Evolutionary conservation across 2,113 vertebrate species (phyloP).

Genomic region (Pampusana beccarii): DNA sequence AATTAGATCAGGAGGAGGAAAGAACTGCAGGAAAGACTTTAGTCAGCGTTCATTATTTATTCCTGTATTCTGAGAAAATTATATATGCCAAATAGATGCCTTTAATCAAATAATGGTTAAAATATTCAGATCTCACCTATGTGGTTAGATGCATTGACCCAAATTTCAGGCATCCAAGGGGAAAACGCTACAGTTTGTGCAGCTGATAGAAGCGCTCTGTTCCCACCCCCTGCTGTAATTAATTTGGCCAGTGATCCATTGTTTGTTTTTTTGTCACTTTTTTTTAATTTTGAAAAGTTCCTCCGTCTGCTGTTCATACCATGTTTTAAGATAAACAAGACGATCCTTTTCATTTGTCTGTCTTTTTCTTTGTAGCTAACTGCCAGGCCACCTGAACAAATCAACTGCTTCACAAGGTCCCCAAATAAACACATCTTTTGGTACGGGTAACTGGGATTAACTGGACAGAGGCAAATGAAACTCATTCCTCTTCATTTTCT

Average conservation of each 20-base stretch:
- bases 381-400: conserved; percentile 77
- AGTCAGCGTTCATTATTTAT: conserved; percentile 43
- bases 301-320: not conserved
- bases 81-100: not conserved
- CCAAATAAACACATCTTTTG: conserved; percentile 63
- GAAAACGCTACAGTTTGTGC: not conserved
- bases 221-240: conserved; percentile 34
- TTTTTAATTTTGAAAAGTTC: conserved; percentile 38
- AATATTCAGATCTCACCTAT: conserved; percentile 22
- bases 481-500: conserved; percentile 71
- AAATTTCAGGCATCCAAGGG: conserved; percentile 20
- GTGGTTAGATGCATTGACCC: conserved; percentile 20
- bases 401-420: conserved; percentile 55
- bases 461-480: conserved; percentile 61
- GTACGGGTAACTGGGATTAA: conserved; percentile 72
- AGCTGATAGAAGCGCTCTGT: not conserved
- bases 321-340: conserved; percentile 38
- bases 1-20: conserved; percentile 18
- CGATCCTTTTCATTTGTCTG: conserved; percentile 7
- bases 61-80: not conserved
- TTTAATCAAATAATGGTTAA: conserved; percentile 34
- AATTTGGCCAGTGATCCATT: conserved; percentile 37
- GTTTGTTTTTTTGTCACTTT: conserved; percentile 54
- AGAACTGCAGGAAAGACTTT: not conserved
- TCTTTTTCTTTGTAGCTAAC: conserved; percentile 50